A percentile compares a stretch with the other conserved stretches of the same genome.
These are phyloP conservation scores for Pantherophis vulpinus DNA, from an alignment of 2,797 vertebrate genomes.

Conservation along the genomic window DNA sequence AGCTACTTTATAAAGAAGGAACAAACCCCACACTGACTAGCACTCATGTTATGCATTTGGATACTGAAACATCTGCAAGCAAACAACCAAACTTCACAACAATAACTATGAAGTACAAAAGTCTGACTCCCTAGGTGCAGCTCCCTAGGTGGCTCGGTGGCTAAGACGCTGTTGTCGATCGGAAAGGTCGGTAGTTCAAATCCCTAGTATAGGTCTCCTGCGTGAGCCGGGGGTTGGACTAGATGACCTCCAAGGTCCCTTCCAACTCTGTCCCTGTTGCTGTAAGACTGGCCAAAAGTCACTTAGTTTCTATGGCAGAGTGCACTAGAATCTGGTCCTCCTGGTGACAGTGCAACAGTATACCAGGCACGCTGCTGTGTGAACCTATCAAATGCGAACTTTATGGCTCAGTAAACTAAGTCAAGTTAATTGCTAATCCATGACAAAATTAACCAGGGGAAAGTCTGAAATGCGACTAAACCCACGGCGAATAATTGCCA, in stretches of 20 bases:
- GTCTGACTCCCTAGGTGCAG: not conserved
- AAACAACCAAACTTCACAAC: not conserved
- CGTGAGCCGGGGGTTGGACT: no score
- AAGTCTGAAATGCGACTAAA: not conserved
- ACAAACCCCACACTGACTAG: not conserved
- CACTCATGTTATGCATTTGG: not conserved
- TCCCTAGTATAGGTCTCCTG: no score
- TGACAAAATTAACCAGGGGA: not conserved
- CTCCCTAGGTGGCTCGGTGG: no score
- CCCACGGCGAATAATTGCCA: not conserved
- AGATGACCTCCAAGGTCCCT: no score
- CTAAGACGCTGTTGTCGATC: no score
- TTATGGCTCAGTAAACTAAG: not conserved
- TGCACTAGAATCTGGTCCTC: not conserved
- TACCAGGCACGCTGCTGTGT: not conserved
- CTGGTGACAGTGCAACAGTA: not conserved
- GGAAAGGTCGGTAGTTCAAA: no score
- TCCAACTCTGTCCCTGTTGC: no score
- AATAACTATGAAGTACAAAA: not conserved
- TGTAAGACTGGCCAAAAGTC: not conserved
- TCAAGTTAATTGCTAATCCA: not conserved
- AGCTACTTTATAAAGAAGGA: not conserved
- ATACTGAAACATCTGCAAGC: not conserved
- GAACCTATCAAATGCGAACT: not conserved
- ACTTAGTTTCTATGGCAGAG: not conserved